Base-by-base conservation (phyloP, 2,113 vertebrate species). In the Furnarius figulus region DNA sequence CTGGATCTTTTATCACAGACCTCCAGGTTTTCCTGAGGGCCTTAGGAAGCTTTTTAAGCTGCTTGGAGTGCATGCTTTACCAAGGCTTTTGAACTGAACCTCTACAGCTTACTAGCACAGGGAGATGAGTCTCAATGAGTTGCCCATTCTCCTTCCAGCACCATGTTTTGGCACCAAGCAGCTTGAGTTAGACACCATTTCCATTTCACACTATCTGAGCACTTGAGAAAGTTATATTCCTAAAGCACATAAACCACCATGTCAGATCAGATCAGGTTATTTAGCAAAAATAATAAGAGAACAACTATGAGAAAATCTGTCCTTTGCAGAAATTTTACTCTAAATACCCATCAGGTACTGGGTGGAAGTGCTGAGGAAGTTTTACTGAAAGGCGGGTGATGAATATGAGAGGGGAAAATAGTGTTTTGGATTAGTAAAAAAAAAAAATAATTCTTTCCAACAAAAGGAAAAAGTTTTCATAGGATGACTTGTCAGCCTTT, bases 131-230 rank as follows among this genome's bases (percentile, higher is more conserved):
- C 65, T 80, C 76, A 53, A 15, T n/a, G 50, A 84, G 35, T 42
- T 53, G 28, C 6, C 47, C 40, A 17, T 66, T 84, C 61, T 80
- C 44, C 5, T 59, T 67, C 61, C 30, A 91, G 47, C 61, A 33
- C 15, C 0, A 0, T 33, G 20, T 50, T 87, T 50, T 70, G 30
- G 39, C 2, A 9, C 42, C 49, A 33, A 75, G 14, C 1, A 8
- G 19, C 19, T 66, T 3, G 0, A 80, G 33, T 22, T 28, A 19
- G 23, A 42, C 27, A 33, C 37, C 9, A 39, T 87, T 89, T 84
- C 42, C 9, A 47, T 73, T 59, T 81, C 20, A n/a, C 37, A 15
- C 25, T 14, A 6, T 56, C 50, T 58, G 47, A 86, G 40, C 25
- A 53, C 55, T 50, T 67, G 30, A 85, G 56, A 93, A 91, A 74